These are phyloP conservation scores for Oreochromis aureus DNA, from an alignment of 2,113 vertebrate species.

Conservation along the genomic window DNA sequence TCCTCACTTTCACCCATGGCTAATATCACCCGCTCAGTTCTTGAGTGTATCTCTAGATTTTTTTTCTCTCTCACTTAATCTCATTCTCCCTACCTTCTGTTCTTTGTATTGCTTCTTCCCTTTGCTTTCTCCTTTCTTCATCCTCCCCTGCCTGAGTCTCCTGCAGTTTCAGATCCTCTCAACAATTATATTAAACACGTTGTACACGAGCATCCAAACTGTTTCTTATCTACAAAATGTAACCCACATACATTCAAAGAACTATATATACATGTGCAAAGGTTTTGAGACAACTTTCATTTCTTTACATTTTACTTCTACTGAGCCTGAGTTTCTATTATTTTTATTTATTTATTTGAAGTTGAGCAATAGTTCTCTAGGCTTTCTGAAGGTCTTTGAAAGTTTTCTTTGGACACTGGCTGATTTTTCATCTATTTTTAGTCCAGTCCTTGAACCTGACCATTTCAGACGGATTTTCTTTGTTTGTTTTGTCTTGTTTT, in stretches of 20 bases:
- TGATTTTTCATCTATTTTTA: neutral
- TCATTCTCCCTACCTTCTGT: conserved; percentile 1
- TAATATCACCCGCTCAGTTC: conserved; percentile 49
- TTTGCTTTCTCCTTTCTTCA: neutral
- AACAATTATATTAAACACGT: neutral
- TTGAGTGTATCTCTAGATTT: conserved; percentile 31
- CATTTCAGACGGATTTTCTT: neutral
- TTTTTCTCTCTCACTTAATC: conserved; percentile 30
- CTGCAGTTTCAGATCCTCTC: neutral
- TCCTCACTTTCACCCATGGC: conserved; percentile 64
- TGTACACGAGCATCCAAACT: neutral
- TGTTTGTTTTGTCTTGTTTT: neutral
- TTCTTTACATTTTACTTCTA: neutral
- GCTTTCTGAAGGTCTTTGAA: neutral
- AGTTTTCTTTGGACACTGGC: neutral
- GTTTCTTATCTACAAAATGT: neutral
- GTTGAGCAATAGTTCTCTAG: neutral
- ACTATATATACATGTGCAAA: neutral
- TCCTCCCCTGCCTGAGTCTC: neutral
- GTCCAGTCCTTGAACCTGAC: neutral
- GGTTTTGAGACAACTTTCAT: neutral
- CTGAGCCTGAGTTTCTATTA: neutral
- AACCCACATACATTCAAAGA: neutral
- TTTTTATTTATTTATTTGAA: neutral
- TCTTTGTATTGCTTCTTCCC: neutral